These are phyloP conservation scores for Cettia cetti DNA, from an alignment of 2,113 vertebrate genomes.

Conservation along the genomic window DNA sequence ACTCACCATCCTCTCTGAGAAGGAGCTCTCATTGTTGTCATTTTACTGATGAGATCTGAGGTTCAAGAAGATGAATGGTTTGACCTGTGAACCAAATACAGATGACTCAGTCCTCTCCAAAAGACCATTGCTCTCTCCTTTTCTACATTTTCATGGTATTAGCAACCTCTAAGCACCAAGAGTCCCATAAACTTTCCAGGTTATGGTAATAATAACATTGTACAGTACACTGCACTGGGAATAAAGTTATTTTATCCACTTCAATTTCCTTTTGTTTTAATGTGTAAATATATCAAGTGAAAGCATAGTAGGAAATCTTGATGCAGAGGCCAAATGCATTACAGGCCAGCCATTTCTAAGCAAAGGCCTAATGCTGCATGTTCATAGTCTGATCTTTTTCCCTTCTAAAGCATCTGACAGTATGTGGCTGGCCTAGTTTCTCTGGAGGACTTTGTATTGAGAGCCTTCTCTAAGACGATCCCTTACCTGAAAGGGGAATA, in stretches of 20 bases:
- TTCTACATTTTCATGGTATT: conserved; percentile 32
- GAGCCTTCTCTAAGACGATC: not conserved
- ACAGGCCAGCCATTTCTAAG: not conserved
- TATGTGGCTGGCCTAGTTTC: not conserved
- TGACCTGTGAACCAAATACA: not conserved
- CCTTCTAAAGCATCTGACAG: not conserved
- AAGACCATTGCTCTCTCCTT: not conserved
- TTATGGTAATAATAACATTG: conserved; percentile 50
- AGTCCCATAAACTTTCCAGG: conserved; percentile 47
- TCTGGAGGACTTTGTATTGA: not conserved
- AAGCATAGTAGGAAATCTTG: not conserved
- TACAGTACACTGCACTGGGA: conserved; percentile 27
- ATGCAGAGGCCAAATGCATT: not conserved
- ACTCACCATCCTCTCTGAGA: not conserved
- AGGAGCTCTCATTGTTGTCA: not conserved
- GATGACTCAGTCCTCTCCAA: not conserved
- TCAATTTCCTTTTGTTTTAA: conserved; percentile 57
- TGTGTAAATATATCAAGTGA: conserved; percentile 35
- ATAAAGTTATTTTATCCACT: conserved; percentile 60
- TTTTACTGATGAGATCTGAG: not conserved
- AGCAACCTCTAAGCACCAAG: conserved; percentile 24
- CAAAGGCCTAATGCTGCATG: not conserved
- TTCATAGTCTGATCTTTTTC: not conserved
- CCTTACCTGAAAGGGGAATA: not conserved
- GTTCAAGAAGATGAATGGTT: not conserved